Evolutionary conservation across 2,113 vertebrate genomes (phyloP), one percentile per base, ranked within the genome.

Genomic region (Entosphenus tridentatus): DNA sequence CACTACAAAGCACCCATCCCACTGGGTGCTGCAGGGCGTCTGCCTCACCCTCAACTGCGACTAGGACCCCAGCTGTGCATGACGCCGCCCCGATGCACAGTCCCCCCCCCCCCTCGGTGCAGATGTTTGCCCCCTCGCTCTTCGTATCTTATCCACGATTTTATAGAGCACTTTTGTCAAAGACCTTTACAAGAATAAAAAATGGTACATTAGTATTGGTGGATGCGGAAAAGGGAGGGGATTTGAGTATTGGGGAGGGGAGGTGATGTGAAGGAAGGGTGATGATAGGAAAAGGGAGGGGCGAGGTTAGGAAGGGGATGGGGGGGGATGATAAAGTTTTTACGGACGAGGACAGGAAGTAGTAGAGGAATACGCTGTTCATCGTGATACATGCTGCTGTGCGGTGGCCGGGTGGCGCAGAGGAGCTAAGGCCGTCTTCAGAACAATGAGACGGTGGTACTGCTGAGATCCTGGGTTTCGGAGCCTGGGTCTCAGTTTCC

Each of bases 11-110:
- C 88, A 98, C 76, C 75, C 83, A 57, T 96, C 89, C 11, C 87
- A 92, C 57, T 96, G 93, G 90, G 88, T 98, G 21, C 82, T 95
- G 1, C 83, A 86, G 69, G 90, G 92, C 0, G 88, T 96, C 11
- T 95, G 87, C 74, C 85, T 96, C 70, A 85, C 81, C 56, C 76
- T 97, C 70, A 97, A 91, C 0, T 68, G 82, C 0, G 87, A 92
- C 65, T 86, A 73, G 82, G 11, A 57, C 3, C 12, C 9, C 56
- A 18, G 67, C 3, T 2, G n/a, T 55, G 39, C 62, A 57, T 16
- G 11, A 69, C 56, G 56, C 57, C 57, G 16, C 55, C 54, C 62
- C 62, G 9, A 21, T 21, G n/a, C 62, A 65, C 21, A 21, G n/a
- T 21, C n/a, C 10, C 21, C 21, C 21, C 21, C 21, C 9, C 10